These are phyloP conservation scores for Pissodes strobi DNA, from an alignment of 1,140 invertebrate genomes.

Conservation along the genomic window DNA sequence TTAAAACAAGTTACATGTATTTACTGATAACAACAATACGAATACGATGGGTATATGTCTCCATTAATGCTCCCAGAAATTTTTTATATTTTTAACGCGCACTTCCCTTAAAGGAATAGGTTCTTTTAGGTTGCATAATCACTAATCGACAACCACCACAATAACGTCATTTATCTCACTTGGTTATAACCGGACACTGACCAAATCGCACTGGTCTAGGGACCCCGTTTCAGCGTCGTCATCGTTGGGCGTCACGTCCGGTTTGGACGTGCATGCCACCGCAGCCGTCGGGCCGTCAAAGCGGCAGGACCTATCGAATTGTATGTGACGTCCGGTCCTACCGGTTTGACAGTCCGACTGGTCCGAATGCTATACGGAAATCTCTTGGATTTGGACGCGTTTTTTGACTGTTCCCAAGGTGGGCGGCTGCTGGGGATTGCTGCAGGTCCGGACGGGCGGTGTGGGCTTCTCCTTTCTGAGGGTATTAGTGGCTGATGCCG, in stretches of 20 bases:
- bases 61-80: too few species aligned
- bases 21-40: too few species aligned
- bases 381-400: constrained; percentile 69
- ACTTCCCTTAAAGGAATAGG: too few species aligned
- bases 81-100: too few species aligned
- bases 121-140: too few species aligned
- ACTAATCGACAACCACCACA: constrained; percentile 15
- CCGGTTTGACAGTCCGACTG: constrained; percentile 7
- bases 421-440: constrained; percentile 43
- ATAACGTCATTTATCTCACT: constrained; percentile 22
- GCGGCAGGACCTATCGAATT: constrained; percentile 20
- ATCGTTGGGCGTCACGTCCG: constrained; percentile 45
- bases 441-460: constrained; percentile 54
- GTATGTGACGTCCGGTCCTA: constrained; percentile 20
- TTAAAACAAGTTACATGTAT: too few species aligned
- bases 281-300: constrained; percentile 28
- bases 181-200: constrained; percentile 53
- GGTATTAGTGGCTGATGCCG: constrained; percentile 42
- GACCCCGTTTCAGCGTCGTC: constrained; percentile 36
- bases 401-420: constrained; percentile 62
- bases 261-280: constrained; percentile 11
- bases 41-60: too few species aligned
- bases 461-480: constrained; percentile 47
- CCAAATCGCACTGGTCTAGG: constrained; percentile 46
- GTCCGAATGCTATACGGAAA: constrained; percentile 63